Evolutionary conservation across 2,113 vertebrate species (phyloP), one percentile per base, ranked within the genome.

Genomic region (Panthera leo): DNA sequence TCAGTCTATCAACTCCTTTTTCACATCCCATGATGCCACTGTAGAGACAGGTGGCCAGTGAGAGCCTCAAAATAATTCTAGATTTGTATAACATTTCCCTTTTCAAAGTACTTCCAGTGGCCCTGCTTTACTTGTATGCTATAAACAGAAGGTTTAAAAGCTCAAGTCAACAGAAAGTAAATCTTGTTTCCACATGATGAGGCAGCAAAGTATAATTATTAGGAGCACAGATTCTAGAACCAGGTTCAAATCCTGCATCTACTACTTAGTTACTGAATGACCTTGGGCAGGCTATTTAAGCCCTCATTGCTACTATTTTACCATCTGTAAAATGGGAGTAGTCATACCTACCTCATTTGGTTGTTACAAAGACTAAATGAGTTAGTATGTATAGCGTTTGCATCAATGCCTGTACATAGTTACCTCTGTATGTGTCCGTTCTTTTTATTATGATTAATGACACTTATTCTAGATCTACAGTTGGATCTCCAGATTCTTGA

Each of bases 81-180:
- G 10, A 79, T n/a, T 58, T 65, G 34, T 15, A 27, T 2, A 42
- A 16, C 53, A 88, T 45, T 23, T 95, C 48, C 48, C 27, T 92
- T 86, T 92, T 63, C 80, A 63, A 63, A 85, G 31, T 31, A 39
- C 7, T 63, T 85, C 73, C 29, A 18, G 14, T 85, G n/a, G 53
- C 8, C 39, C 68, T 51, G n/a, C 51, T 61, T 87, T 36, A 61
- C n/a, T 63, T 58, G 88, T 39, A 68, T n/a, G 31, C 39, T 65
- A 27, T 19, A n/a, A 89, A 55, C 10, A 89, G 25, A 71, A 75
- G 13, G 19, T 9, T 21, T 61, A 31, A 91, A 76, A 71, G 15
- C 2, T 88, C 82, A 70, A 36, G 21, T 92, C 31, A 76, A 95
- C n/a, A 84, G 39, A 80, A 94, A 89, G 97, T 19, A 88, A 83